A percentile compares a stretch with the other conserved stretches of the same genome.
These are phyloP conservation scores for Frieseomelitta varia DNA, from an alignment of 1,140 invertebrate genomes.

Conservation along the genomic window DNA sequence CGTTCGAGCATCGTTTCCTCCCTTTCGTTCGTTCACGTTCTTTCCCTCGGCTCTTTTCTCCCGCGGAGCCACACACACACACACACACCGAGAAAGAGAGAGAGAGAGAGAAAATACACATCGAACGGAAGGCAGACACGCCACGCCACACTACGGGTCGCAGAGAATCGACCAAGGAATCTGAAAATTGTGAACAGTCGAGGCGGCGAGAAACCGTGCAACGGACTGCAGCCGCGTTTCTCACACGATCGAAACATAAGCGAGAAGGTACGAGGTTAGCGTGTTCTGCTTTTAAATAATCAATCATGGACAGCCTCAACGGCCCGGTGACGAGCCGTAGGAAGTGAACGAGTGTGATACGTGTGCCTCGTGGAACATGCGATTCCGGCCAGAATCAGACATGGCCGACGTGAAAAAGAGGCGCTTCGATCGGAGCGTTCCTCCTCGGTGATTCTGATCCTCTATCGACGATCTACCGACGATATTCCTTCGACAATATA, in stretches of 20 bases:
- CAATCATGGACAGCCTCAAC: not conserved
- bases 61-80: too few relatives aligned
- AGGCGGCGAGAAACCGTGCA: not conserved
- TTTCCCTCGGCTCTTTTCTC: not conserved
- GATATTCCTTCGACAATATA: not conserved
- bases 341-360: not conserved
- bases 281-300: too few relatives aligned
- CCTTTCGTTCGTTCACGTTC: not conserved
- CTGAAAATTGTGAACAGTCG: not conserved
- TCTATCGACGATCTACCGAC: not conserved
- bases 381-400: not conserved
- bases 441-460: not conserved
- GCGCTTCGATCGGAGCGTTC: constrained; percentile 1
- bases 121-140: not conserved
- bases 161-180: constrained; percentile 4
- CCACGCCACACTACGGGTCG: not conserved
- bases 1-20: not conserved
- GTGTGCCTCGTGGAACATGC: not conserved
- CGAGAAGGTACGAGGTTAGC: constrained; percentile 38
- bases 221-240: not conserved
- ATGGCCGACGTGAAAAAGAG: not conserved
- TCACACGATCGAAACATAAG: not conserved
- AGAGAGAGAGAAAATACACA: not conserved
- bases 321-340: not conserved
- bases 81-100: not conserved